Percentiles rank a stretch among this genome's conserved stretches.
Evolutionary conservation across 1,140 invertebrate species (phyloP).

Genomic region (Lethocerus indicus): DNA sequence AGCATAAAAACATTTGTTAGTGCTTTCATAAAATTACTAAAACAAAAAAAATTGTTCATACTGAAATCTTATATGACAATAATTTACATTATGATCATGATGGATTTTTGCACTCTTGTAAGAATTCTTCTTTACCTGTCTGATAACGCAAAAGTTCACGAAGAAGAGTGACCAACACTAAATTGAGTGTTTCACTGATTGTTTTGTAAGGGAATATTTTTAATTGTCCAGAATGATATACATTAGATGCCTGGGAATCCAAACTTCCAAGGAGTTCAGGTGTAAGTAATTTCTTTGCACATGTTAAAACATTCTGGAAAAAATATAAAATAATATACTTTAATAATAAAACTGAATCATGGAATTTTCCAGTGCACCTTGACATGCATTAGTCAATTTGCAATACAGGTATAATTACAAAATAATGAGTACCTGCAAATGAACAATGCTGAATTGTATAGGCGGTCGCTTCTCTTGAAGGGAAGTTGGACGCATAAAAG

Average conservation of each 20-base stretch:
- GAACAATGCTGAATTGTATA: slow-evolving; percentile 49
- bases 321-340: background rate
- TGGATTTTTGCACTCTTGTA: too few species aligned
- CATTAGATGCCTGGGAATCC: slow-evolving; percentile 67
- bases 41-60: background rate
- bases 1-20: slow-evolving; percentile 1
- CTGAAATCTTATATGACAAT: background rate
- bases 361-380: too few species aligned
- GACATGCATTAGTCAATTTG: too few species aligned
- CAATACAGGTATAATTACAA: background rate
- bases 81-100: background rate
- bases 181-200: slow-evolving; percentile 85
- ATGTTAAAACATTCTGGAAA: slow-evolving; percentile 48
- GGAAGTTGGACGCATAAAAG: slow-evolving; percentile 54
- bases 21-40: background rate
- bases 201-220: slow-evolving; percentile 74
- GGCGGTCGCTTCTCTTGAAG: slow-evolving; percentile 40
- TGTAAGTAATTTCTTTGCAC: slow-evolving; percentile 75
- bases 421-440: slow-evolving; percentile 28
- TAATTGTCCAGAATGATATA: slow-evolving; percentile 42
- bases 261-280: slow-evolving; percentile 67
- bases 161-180: slow-evolving; percentile 82
- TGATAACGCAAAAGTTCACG: slow-evolving; percentile 82
- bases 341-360: slow-evolving; percentile 3
- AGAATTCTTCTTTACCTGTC: slow-evolving; percentile 31